Conservation (phyloP, 2,888 invertebrate species). For the Cerastoderma edule region DNA sequence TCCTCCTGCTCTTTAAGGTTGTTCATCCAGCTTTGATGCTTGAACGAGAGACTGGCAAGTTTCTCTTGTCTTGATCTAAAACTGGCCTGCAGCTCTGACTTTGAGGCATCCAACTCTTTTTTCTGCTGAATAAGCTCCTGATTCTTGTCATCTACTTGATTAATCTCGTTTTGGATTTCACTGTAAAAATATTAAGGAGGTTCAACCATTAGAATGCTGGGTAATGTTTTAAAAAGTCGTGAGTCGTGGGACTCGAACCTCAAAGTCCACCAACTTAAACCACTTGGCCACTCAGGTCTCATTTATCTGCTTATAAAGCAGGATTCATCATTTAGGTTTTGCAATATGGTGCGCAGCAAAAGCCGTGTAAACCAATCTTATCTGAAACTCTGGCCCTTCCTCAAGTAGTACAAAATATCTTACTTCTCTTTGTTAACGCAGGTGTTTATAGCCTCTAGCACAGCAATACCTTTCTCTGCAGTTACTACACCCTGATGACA, state of each 20-base stretch:
- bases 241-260: neutral
- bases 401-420: conserved; percentile 16
- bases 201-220: neutral
- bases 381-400: neutral
- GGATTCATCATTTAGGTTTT: neutral
- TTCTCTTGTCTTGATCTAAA: conserved; percentile 66
- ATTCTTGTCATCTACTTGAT: conserved; percentile 57
- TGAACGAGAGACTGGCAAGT: conserved; percentile 66
- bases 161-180: conserved; percentile 63
- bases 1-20: conserved; percentile 63
- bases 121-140: conserved; percentile 60
- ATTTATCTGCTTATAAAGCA: too few relatives aligned
- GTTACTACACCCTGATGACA: conserved; percentile 41
- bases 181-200: conserved; percentile 48
- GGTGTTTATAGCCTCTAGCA: conserved; percentile 63
- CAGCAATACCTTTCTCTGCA: conserved; percentile 65
- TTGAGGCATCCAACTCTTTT: conserved; percentile 55
- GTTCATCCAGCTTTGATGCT: conserved; percentile 69
- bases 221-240: too few relatives aligned
- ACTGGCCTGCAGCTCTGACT: conserved; percentile 64
- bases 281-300: neutral
- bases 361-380: neutral
- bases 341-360: neutral
- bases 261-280: neutral
- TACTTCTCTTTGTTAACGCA: conserved; percentile 69